Evolutionary conservation across 2,113 vertebrate genomes (phyloP), one percentile per base, ranked within the genome.

Genomic region (Dissostichus mawsoni): DNA sequence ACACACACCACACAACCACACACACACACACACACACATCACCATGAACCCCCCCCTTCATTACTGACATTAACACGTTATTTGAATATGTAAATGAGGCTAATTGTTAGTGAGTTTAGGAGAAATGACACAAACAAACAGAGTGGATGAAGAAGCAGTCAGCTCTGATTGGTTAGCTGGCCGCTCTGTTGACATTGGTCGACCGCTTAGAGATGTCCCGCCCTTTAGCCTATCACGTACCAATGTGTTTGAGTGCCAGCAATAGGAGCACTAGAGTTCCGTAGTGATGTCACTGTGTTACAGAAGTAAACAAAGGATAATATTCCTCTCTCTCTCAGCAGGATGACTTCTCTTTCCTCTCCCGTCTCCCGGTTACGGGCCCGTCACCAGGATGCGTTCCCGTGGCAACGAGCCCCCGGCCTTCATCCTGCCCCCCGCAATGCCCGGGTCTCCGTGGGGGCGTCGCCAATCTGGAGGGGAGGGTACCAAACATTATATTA

Each of bases 381-480:
- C 36, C 7, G 10, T 61, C 70, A 52, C 5, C 44, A 11, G 79
- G 74, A 81, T 41, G 59, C 25, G 71, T 79, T 84, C 80, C 82
- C 41, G 8, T 0, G 2, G 75, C 51, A 76, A 53, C 16, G 36
- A 78, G 45, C 84, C 76, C 41, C 88, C 82, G 9, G 89, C 81
- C 23, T 91, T 91, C 25, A 1, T 85, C 69, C 71, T 87, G 50
- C 92, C 91, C 70, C 81, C 0, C 88, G 48, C 4, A 93, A 93
- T 25, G 69, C 48, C 66, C 74, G 72, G 44, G 86, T 90, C 58
- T 12, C 69, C 50, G 83, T 91, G 63, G 91, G 33, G 84, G 67
- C 47, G 82, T 83, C 29, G 90, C 83, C 76, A 74, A 76, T 1
- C 87, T 87, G 90, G 87, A 92, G 76, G 91, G 89, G n/a, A 89